Evolutionary conservation across 2,113 vertebrate species (phyloP), one percentile per base, ranked within the genome.

Genomic region (Promerops cafer): DNA sequence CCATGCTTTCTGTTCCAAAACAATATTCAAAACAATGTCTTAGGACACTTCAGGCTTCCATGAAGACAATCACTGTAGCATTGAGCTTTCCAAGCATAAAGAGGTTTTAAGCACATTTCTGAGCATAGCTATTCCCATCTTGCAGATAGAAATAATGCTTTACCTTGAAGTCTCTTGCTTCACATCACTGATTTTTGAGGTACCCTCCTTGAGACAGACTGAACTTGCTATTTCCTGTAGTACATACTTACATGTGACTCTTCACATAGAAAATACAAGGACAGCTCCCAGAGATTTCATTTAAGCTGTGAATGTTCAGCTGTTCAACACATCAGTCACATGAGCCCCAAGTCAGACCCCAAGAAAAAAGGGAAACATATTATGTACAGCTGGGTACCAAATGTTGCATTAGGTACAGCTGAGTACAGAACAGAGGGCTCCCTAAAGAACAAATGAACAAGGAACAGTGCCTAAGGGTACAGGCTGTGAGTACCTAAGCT

Each of bases 221-320:
- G 47, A 76, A 70, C 30, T 60, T 39, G 13, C 10, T 35, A 61
- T 10, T 60, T 75, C n/a, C 50, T 52, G 22, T 37, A 77, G 61
- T 16, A 27, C 11, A 27, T 15, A 57, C 26, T 75, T 47, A 8
- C 3, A 75, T 0, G 0, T 6, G 15, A 47, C 33, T 68, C 17
- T 63, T 87, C 35, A 28, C 44, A 45, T 1, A 35, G n/a, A 54
- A 72, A 68, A 79, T 5, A 64, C 8, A 76, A 79, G 31, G 37
- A 27, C 31, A 71, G 52, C 37, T 87, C 33, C 17, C 63, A 63
- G 17, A 79, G 31, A 26, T 86, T 93, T 94, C 44, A 57, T 18
- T 65, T 66, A 66, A 79, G 31, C 5, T 50, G 3, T 14, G 4
- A 71, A 42, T 5, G 5, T 52, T 72, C 69, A 64, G 54, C 28